Conservation (phyloP, 1,140 invertebrate species). For the Oncopodura yosiiana region DNA sequence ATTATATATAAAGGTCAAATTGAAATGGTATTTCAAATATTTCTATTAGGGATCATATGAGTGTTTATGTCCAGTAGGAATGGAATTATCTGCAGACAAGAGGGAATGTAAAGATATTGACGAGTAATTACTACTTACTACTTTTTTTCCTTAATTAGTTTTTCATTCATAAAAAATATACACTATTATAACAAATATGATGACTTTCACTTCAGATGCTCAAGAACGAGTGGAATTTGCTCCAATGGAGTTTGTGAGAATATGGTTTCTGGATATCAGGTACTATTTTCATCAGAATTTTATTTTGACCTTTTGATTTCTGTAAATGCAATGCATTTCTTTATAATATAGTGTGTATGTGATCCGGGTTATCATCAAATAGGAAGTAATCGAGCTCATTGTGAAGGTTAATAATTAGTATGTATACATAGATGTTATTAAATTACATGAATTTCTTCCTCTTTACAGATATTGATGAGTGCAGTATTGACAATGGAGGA, state of each 20-base stretch:
- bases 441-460: neutral
- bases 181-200: neutral
- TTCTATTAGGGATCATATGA: too few species aligned
- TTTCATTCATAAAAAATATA: neutral
- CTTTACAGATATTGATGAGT: slow-evolving; percentile 55
- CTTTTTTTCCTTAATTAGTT: slow-evolving; percentile 9
- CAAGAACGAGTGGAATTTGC: slow-evolving; percentile 69
- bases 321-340: neutral
- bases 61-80: slow-evolving; percentile 62
- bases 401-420: too few species aligned
- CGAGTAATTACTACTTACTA: slow-evolving; percentile 4
- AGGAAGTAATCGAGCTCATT: slow-evolving; percentile 48
- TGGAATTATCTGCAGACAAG: slow-evolving; percentile 52
- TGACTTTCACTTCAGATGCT: slow-evolving; percentile 57
- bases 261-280: slow-evolving; percentile 75
- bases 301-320: neutral
- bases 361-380: slow-evolving; percentile 66
- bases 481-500: slow-evolving; percentile 50
- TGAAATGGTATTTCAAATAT: slow-evolving; percentile 40
- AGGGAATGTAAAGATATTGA: slow-evolving; percentile 53
- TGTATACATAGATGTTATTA: too few species aligned
- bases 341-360: slow-evolving; percentile 50
- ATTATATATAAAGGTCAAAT: neutral
- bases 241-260: slow-evolving; percentile 79
- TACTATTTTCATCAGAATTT: too few species aligned